Conservation (phyloP, 2,797 vertebrate species). For the Xyrichtys novacula region DNA sequence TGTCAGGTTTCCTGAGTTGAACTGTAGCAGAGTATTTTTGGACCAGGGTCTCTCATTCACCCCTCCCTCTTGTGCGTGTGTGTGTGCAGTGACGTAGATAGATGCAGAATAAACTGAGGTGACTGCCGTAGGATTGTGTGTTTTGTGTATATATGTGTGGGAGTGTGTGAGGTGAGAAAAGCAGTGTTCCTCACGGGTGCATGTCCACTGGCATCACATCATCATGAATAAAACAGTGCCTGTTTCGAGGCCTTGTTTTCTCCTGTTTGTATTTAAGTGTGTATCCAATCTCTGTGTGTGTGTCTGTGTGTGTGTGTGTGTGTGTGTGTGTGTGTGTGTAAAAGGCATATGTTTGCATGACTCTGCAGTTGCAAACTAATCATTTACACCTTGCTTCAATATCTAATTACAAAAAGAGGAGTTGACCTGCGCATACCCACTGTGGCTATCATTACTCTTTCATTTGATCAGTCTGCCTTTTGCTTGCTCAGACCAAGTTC, state of each 20-base stretch:
- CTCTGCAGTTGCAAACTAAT: conserved; percentile 37
- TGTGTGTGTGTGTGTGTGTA: conserved; percentile 2
- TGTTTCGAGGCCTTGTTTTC: conserved; percentile 52
- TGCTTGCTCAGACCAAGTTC: background rate
- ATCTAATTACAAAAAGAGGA: conserved; percentile 34
- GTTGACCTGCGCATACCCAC: conserved; percentile 34
- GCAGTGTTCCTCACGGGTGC: conserved; percentile 74
- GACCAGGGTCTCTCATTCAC: conserved; percentile 9
- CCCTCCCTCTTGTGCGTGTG: background rate
- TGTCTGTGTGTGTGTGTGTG: conserved; percentile 45
- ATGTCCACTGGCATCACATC: conserved; percentile 83
- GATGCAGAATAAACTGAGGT: conserved; percentile 64
- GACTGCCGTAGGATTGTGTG: conserved; percentile 56
- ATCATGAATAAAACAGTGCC: conserved; percentile 79
- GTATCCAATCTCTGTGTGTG: background rate
- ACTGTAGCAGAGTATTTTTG: conserved; percentile 40
- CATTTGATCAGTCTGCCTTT: conserved; percentile 17
- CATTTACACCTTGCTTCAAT: conserved; percentile 31
- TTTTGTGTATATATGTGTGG: conserved; percentile 60
- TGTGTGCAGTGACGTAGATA: conserved; percentile 16
- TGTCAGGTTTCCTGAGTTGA: conserved; percentile 60
- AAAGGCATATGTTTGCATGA: conserved; percentile 3
- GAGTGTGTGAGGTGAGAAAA: conserved; percentile 76
- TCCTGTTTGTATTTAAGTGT: conserved; percentile 42
- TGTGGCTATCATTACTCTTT: conserved; percentile 29